A percentile compares a stretch with the other conserved stretches of the same genome.
Conservation (phyloP, 2,797 vertebrate species). For the Thaleichthys pacificus region DNA sequence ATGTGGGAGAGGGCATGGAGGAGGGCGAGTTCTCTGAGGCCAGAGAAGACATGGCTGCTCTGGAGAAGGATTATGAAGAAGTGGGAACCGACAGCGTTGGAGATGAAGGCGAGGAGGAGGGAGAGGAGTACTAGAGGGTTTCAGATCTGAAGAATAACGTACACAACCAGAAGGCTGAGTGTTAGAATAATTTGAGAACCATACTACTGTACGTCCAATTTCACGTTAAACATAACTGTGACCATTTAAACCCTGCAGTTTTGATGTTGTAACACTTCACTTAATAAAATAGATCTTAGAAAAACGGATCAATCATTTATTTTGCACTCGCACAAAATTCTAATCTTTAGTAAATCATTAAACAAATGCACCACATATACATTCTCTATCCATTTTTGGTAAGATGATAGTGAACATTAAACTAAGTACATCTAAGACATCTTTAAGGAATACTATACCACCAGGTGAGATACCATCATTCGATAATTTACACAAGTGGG, state of each 20-base stretch:
- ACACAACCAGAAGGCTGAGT: background rate
- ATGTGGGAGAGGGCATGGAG: constrained; percentile 56
- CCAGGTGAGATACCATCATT: too few relatives aligned
- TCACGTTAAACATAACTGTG: background rate
- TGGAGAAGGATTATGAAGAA: constrained; percentile 57
- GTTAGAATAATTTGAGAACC: background rate
- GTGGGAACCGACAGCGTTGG: constrained; percentile 61
- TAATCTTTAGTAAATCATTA: background rate
- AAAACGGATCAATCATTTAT: background rate
- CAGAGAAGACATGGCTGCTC: constrained; percentile 54
- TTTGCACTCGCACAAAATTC: background rate
- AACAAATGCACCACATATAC: too few relatives aligned
- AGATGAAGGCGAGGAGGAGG: constrained; percentile 59
- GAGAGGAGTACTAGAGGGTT: constrained; percentile 44
- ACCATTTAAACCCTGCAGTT: background rate
- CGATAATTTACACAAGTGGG: background rate
- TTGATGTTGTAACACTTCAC: background rate
- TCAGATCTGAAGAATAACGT: background rate
- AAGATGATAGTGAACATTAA: too few relatives aligned
- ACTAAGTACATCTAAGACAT: too few relatives aligned
- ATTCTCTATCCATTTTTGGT: too few relatives aligned
- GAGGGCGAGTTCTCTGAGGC: constrained; percentile 54
- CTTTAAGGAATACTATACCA: too few relatives aligned
- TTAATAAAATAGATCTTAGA: constrained; percentile 1
- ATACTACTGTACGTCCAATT: too few relatives aligned